Percentiles rank a stretch among this genome's conserved stretches.
These are phyloP conservation scores for Procavia capensis DNA, from an alignment of 2,113 vertebrate species.

Conservation along the genomic window DNA sequence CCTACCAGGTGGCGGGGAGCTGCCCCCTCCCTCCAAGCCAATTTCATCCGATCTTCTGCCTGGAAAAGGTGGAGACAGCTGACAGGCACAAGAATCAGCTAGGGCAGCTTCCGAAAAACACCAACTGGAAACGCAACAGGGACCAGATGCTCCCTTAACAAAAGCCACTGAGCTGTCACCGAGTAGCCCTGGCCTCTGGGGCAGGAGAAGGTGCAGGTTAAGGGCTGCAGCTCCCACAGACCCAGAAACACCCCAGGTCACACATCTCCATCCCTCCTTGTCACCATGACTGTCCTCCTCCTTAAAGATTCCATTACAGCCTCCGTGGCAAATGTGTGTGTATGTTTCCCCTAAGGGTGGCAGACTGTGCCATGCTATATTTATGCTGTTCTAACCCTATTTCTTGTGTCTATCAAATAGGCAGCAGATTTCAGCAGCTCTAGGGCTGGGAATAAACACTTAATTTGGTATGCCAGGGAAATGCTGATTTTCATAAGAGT, in stretches of 20 bases:
- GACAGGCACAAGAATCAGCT: not conserved
- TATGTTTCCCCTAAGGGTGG: constrained; percentile 39
- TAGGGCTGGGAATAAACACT: constrained; percentile 29
- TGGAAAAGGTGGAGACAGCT: not conserved
- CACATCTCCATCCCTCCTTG: not conserved
- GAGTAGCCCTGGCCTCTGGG: not conserved
- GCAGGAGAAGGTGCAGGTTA: not conserved
- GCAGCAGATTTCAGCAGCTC: constrained; percentile 47
- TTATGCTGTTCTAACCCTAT: constrained; percentile 45
- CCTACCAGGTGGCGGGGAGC: no score
- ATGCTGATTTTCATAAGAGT: constrained; percentile 31
- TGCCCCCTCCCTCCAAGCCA: not conserved
- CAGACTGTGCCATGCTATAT: constrained; percentile 51
- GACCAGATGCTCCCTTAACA: not conserved
- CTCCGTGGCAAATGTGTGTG: not conserved
- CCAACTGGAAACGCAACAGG: not conserved
- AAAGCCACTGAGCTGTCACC: not conserved
- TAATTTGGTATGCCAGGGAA: not conserved
- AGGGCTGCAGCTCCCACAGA: fast-evolving
- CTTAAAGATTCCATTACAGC: not conserved
- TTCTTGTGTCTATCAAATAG: constrained; percentile 20
- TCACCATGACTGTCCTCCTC: not conserved
- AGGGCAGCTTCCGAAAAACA: not conserved
- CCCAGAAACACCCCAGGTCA: not conserved
- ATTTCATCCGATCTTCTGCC: not conserved